phyloP scores from a whole-genome alignment of 2,797 vertebrate species.

The Uromys caudimaculatus region DNA sequence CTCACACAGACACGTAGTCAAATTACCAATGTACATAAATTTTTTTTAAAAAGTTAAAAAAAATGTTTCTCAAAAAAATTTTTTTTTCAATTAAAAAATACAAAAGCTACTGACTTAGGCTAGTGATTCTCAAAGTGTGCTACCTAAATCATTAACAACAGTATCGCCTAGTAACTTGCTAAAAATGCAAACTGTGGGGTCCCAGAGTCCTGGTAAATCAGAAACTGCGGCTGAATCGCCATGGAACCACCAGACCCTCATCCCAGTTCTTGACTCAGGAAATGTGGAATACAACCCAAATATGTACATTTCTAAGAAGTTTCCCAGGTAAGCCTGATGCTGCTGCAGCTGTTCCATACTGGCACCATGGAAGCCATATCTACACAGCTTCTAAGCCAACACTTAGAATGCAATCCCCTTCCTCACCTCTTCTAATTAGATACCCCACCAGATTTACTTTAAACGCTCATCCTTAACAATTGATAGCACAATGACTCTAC shows the following conservation, averaged over 20 bases:
- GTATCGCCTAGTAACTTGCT: not conserved
- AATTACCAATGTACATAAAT: not conserved
- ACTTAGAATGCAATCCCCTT: not conserved
- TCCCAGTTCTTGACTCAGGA: not conserved
- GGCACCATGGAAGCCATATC: not conserved
- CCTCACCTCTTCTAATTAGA: not conserved
- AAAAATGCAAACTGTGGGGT: not conserved
- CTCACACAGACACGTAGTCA: not conserved
- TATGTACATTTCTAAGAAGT: not conserved
- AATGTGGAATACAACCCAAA: not conserved
- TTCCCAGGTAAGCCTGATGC: not conserved
- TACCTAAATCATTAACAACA: slow-evolving; percentile 10
- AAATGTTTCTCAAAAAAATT: not conserved
- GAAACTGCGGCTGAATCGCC: not conserved
- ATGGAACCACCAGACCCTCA: not conserved
- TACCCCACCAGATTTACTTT: not conserved
- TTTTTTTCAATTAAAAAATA: not conserved
- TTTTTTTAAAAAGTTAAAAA: not conserved
- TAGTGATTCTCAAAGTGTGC: not conserved
- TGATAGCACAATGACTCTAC: slow-evolving; percentile 6
- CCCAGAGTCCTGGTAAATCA: not conserved
- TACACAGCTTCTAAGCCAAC: not conserved
- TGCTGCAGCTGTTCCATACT: not conserved
- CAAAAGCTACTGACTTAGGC: not conserved
- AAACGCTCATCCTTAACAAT: not conserved